A percentile compares a stretch with the other conserved stretches of the same genome.
phyloP scores from a whole-genome alignment of 2,797 vertebrate species.

The Gadopsis marmoratus region DNA sequence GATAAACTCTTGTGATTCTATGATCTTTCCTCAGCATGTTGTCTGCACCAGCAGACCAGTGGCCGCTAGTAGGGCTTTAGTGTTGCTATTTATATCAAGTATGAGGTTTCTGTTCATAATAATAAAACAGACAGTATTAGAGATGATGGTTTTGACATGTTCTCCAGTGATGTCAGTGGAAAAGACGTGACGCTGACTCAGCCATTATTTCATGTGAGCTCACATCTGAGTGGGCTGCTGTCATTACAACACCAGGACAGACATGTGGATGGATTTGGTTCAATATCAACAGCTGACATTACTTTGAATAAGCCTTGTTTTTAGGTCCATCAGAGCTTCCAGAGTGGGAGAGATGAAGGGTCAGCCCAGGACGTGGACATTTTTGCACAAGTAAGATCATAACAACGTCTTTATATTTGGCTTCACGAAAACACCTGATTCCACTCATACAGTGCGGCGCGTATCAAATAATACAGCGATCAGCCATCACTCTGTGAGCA shows the following conservation, averaged over 20 bases:
- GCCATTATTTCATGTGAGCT: slow-evolving; percentile 23
- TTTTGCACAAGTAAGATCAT: neutral
- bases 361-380: neutral
- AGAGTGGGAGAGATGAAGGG: neutral
- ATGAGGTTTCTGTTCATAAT: neutral
- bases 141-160: slow-evolving; percentile 8
- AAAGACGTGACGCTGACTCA: slow-evolving; percentile 33
- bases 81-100: neutral
- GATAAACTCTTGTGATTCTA: neutral
- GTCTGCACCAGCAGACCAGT: neutral
- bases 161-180: slow-evolving; percentile 39
- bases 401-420: neutral
- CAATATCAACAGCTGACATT: neutral
- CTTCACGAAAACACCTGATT: neutral
- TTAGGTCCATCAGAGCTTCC: neutral
- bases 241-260: slow-evolving; percentile 5
- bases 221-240: slow-evolving; percentile 45
- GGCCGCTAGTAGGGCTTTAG: neutral
- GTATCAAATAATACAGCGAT: too few relatives aligned
- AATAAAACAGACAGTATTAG: neutral
- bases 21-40: too few relatives aligned
- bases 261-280: neutral
- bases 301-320: neutral
- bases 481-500: too few relatives aligned
- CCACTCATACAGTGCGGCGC: neutral